These are phyloP conservation scores for Spodoptera frugiperda DNA, from an alignment of 1,140 invertebrate genomes.

Conservation along the genomic window DNA sequence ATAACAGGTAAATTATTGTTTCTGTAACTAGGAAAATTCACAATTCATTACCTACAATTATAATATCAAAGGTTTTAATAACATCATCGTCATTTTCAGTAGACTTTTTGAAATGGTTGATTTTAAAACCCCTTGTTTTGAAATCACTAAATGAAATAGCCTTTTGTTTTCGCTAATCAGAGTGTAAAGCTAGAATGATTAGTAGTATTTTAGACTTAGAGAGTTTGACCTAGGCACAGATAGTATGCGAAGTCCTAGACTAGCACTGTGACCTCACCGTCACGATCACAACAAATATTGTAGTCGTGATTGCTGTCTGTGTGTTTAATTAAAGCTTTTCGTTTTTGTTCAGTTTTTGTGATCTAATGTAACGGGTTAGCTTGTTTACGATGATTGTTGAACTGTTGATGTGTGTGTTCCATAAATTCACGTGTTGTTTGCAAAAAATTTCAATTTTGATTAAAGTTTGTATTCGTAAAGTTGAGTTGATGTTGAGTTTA, in stretches of 20 bases:
- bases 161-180: conserved; percentile 22
- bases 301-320: conserved; percentile 48
- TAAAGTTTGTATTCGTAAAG: no score
- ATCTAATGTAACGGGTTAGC: neutral
- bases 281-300: conserved; percentile 61
- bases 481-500: no score
- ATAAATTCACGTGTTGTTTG: neutral
- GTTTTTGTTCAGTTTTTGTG: conserved; percentile 4
- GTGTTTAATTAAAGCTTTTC: conserved; percentile 17
- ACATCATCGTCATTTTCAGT: neutral
- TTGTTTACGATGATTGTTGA: neutral
- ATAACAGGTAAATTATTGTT: neutral
- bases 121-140: neutral
- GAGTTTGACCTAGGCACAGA: conserved; percentile 63
- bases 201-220: conserved; percentile 49
- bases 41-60: no score
- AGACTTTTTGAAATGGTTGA: neutral
- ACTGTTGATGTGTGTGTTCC: neutral
- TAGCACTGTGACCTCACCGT: conserved; percentile 52
- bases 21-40: neutral
- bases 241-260: conserved; percentile 55
- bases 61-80: no score
- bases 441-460: neutral
- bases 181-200: conserved; percentile 16
- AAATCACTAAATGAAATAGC: neutral